These are phyloP conservation scores for Bufo bufo DNA, from an alignment of 2,113 vertebrate species.

Conservation along the genomic window DNA sequence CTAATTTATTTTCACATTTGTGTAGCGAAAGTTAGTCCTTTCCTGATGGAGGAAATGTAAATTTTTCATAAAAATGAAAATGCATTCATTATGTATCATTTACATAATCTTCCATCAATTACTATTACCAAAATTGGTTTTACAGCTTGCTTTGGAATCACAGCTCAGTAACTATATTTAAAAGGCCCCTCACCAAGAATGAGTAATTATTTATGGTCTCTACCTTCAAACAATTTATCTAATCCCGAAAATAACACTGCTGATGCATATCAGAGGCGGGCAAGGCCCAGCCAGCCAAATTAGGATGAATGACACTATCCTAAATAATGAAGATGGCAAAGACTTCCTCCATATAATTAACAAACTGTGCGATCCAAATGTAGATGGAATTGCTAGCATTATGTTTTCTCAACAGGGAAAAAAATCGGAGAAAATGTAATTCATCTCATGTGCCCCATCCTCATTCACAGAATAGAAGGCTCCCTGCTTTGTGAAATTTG, in stretches of 20 bases:
- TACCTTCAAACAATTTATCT: slow-evolving; percentile 34
- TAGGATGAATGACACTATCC: background rate
- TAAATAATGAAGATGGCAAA: slow-evolving; percentile 24
- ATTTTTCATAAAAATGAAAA: background rate
- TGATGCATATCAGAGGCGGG: background rate
- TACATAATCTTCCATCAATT: background rate
- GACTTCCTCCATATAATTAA: background rate
- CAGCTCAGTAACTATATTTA: background rate
- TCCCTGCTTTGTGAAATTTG: background rate
- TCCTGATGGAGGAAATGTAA: no score
- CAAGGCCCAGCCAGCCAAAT: background rate
- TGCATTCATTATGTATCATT: background rate
- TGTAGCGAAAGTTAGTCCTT: no score
- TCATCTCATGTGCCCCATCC: slow-evolving; percentile 14
- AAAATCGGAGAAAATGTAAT: background rate
- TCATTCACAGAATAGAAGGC: background rate
- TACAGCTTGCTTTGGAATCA: background rate
- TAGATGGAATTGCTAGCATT: background rate
- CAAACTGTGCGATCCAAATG: slow-evolving; percentile 21
- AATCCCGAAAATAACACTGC: background rate
- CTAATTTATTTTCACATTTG: no score
- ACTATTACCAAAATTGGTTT: background rate
- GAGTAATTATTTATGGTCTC: slow-evolving; percentile 31
- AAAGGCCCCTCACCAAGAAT: slow-evolving; percentile 11
- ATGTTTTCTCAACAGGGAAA: background rate